Evolutionary conservation across 2,797 vertebrate species (phyloP).

Genomic region (Fringilla coelebs): DNA sequence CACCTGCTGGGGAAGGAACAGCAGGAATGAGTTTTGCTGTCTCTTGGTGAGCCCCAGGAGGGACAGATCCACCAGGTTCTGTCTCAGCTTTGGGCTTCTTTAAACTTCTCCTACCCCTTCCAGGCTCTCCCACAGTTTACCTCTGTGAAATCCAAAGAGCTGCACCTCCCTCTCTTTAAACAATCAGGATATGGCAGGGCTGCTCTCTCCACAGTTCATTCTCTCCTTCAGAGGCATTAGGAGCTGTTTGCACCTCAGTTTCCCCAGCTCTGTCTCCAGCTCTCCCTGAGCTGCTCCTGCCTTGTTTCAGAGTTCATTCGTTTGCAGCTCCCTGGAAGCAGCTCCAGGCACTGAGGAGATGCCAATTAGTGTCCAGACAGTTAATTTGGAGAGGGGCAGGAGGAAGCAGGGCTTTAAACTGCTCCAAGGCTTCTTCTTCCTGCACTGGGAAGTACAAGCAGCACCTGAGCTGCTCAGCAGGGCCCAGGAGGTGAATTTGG

Average conservation of each 20-base stretch:
- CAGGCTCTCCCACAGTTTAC: neutral
- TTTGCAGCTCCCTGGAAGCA: neutral
- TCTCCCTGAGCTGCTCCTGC: neutral
- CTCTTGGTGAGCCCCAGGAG: neutral
- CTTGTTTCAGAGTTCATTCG: neutral
- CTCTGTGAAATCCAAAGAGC: neutral
- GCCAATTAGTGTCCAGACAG: neutral
- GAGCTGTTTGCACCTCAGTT: neutral
- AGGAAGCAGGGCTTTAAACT: neutral
- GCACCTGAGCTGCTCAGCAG: neutral
- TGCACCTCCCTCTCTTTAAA: neutral
- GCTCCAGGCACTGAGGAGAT: neutral
- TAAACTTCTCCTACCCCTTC: neutral
- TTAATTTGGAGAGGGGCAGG: neutral
- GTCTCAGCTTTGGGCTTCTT: neutral
- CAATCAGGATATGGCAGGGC: neutral
- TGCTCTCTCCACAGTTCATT: neutral
- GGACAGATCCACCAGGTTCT: neutral
- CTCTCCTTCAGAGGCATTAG: neutral
- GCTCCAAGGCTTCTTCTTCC: neutral
- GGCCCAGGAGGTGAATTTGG: neutral
- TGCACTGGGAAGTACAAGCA: accelerated
- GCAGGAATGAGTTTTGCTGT: neutral
- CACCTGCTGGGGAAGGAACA: neutral
- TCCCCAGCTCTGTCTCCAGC: neutral